phyloP scores from a whole-genome alignment of 2,113 vertebrate genomes.

The Oncorhynchus mykiss region DNA sequence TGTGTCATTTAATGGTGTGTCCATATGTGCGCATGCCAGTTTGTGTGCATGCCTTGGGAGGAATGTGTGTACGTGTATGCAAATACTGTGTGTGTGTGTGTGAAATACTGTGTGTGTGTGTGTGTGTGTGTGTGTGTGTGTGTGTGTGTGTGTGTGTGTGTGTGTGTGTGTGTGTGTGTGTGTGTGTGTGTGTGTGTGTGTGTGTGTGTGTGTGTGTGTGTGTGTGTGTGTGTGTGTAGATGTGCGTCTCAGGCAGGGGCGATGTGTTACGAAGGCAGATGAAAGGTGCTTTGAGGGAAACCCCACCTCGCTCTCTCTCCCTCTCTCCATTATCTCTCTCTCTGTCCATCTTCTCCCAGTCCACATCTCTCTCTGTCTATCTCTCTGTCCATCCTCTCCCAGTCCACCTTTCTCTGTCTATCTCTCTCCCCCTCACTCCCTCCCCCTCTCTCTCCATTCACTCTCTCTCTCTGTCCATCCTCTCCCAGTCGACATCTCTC shows the following conservation, averaged over 20 bases:
- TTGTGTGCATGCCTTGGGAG: too few species aligned
- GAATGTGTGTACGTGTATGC: not conserved
- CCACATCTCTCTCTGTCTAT: constrained; percentile 7
- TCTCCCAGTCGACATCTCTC: not conserved
- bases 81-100: not conserved
- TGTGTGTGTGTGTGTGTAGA: not conserved
- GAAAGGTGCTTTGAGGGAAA: constrained; percentile 62
- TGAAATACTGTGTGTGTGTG: not conserved
- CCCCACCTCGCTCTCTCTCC: constrained; percentile 36
- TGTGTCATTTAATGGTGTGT: not conserved
- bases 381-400: not conserved
- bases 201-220: not conserved
- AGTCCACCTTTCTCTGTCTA: too few species aligned
- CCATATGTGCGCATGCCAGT: not conserved
- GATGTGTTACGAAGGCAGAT: constrained; percentile 54
- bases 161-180: not conserved
- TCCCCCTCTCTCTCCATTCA: constrained; percentile 8
- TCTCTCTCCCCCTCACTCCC: too few species aligned
- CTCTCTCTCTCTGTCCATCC: constrained; percentile 29
- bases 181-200: not conserved
- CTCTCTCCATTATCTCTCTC: constrained; percentile 21
- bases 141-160: not conserved
- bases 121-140: not conserved
- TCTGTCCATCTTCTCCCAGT: constrained; percentile 16
- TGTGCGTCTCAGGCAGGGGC: constrained; percentile 26